Conservation (phyloP, 2,113 vertebrate genomes). For the Crotalus helleri region DNA sequence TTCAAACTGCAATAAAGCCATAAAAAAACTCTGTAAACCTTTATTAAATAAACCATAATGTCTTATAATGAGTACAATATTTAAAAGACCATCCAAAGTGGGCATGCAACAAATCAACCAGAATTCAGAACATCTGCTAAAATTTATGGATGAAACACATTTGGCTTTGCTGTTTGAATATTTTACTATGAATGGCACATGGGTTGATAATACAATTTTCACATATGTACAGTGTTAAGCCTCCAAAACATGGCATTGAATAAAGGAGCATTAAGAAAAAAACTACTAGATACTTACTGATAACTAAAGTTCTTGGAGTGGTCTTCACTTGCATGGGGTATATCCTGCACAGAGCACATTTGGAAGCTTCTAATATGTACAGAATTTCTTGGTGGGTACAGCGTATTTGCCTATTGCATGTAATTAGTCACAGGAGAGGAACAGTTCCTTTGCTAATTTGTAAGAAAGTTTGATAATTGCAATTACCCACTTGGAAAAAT, state of each 20-base stretch:
- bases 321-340: neutral
- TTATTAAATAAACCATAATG: conserved; percentile 56
- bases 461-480: neutral
- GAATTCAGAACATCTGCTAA: conserved; percentile 64
- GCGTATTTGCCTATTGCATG: neutral
- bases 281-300: conserved; percentile 16
- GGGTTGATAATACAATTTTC: conserved; percentile 45
- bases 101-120: conserved; percentile 63
- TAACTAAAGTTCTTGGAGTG: neutral
- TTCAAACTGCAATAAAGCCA: conserved; percentile 82
- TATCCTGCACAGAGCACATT: neutral
- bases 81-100: conserved; percentile 40
- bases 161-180: conserved; percentile 56
- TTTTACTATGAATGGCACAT: conserved; percentile 40
- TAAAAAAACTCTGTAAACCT: conserved; percentile 54
- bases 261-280: conserved; percentile 39
- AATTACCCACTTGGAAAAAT: neutral
- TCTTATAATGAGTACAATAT: conserved; percentile 60
- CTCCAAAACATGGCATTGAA: conserved; percentile 8
- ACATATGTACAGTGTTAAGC: neutral
- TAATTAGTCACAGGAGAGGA: neutral
- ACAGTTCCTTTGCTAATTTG: neutral
- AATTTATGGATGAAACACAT: conserved; percentile 57
- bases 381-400: neutral
- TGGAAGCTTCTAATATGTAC: neutral